Evolutionary conservation across 2,888 invertebrate species (phyloP).

Genomic region (Agrochola macilenta): DNA sequence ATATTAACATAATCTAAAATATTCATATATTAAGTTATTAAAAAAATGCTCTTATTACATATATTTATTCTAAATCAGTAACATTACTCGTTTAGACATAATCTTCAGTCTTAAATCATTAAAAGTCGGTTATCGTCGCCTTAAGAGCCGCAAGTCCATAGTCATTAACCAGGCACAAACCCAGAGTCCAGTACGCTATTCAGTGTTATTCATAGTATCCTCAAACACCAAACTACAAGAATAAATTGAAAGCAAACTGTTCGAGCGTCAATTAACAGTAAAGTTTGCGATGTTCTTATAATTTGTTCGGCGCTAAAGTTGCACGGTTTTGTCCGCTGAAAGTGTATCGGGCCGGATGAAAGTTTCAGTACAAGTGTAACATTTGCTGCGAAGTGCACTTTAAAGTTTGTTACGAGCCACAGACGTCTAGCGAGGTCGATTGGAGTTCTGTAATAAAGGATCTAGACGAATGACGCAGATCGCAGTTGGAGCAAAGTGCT

Average conservation of each 20-base stretch:
- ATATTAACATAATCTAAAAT: too few relatives aligned
- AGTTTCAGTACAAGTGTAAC: constrained; percentile 67
- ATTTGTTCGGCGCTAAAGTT: constrained; percentile 58
- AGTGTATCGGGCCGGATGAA: constrained; percentile 61
- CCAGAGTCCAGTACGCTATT: neutral
- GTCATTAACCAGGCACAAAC: neutral
- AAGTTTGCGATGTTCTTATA: constrained; percentile 60
- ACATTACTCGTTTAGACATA: too few relatives aligned
- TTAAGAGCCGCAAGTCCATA: neutral
- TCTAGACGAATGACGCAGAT: constrained; percentile 40
- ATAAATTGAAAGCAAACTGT: constrained; percentile 40
- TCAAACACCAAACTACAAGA: constrained; percentile 40
- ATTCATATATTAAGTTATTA: too few relatives aligned
- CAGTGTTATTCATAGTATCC: neutral
- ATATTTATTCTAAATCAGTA: too few relatives aligned
- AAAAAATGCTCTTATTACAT: too few relatives aligned
- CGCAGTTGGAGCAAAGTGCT: constrained; percentile 6
- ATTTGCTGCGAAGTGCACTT: constrained; percentile 76
- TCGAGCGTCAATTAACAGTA: constrained; percentile 53
- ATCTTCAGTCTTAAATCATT: too few relatives aligned
- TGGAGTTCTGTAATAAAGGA: constrained; percentile 46
- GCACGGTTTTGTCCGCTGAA: constrained; percentile 41
- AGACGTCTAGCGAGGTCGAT: constrained; percentile 61
- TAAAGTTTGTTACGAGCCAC: constrained; percentile 71
- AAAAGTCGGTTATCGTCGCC: too few relatives aligned